Evolutionary conservation across 2,888 invertebrate species (phyloP).

Genomic region (Polyommatus icarus): DNA sequence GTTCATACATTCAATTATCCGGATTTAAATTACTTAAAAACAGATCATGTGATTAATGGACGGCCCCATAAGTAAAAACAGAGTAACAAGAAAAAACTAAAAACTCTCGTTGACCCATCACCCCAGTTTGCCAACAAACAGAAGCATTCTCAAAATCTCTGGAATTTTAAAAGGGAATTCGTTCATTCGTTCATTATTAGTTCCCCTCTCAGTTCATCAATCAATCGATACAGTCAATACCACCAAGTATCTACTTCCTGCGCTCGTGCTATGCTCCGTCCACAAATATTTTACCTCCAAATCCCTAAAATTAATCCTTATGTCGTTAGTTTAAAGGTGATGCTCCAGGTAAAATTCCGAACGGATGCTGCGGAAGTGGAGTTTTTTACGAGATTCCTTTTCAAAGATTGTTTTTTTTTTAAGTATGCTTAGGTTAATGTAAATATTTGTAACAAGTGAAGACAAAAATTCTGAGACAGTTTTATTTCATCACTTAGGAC

Average conservation of each 20-base stretch:
- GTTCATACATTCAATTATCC: too few relatives aligned
- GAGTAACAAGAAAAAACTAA: background rate
- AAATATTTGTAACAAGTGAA: background rate
- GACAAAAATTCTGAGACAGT: background rate
- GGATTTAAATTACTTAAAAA: too few relatives aligned
- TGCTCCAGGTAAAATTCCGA: background rate
- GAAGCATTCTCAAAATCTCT: constrained; percentile 1
- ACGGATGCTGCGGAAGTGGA: constrained; percentile 36
- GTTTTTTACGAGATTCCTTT: constrained; percentile 35
- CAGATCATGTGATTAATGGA: background rate
- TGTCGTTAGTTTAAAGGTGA: background rate
- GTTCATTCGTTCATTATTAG: constrained; percentile 13
- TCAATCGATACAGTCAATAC: constrained; percentile 44
- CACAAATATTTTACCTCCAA: background rate
- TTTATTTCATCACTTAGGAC: background rate
- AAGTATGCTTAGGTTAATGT: background rate
- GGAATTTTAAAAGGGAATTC: constrained; percentile 20
- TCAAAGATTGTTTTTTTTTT: background rate
- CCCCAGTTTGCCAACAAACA: constrained; percentile 7
- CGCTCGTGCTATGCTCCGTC: constrained; percentile 39
- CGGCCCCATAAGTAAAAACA: background rate
- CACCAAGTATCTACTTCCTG: constrained; percentile 37
- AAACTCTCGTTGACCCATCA: constrained; percentile 5
- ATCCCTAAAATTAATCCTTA: background rate
- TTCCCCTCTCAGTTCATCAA: constrained; percentile 44